These are phyloP conservation scores for Ridgeia piscesae DNA, from an alignment of 1,140 invertebrate genomes.

Conservation along the genomic window DNA sequence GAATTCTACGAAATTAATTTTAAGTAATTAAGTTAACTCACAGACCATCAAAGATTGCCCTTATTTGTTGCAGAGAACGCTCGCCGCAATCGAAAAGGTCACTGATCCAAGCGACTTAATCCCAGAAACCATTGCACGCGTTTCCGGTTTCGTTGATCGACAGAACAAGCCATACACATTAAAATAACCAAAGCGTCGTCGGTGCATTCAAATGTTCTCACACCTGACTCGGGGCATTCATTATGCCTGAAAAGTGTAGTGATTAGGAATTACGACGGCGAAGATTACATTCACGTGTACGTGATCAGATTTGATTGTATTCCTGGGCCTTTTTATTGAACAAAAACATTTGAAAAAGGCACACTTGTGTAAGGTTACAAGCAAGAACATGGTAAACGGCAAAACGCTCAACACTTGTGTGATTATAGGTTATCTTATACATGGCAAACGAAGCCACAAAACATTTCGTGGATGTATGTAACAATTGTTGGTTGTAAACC, in stretches of 20 bases:
- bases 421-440: too few relatives aligned
- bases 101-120: not conserved
- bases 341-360: not conserved
- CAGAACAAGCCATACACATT: not conserved
- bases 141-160: not conserved
- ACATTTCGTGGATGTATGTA: too few relatives aligned
- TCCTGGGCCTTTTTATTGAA: not conserved
- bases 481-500: not conserved
- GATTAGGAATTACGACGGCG: not conserved
- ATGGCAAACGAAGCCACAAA: too few relatives aligned
- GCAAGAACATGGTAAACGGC: too few relatives aligned
- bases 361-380: too few relatives aligned
- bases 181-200: not conserved
- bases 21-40: not conserved
- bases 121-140: not conserved
- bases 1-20: not conserved
- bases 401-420: too few relatives aligned
- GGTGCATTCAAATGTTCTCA: not conserved
- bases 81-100: not conserved
- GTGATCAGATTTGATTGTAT: not conserved
- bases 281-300: not conserved
- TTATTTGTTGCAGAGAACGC: not conserved
- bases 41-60: not conserved
- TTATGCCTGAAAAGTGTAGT: not conserved
- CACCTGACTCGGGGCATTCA: not conserved